A percentile compares a stretch with the other conserved stretches of the same genome.
Evolutionary conservation across 2,113 vertebrate species (phyloP).

Genomic region (Saccopteryx bilineata): DNA sequence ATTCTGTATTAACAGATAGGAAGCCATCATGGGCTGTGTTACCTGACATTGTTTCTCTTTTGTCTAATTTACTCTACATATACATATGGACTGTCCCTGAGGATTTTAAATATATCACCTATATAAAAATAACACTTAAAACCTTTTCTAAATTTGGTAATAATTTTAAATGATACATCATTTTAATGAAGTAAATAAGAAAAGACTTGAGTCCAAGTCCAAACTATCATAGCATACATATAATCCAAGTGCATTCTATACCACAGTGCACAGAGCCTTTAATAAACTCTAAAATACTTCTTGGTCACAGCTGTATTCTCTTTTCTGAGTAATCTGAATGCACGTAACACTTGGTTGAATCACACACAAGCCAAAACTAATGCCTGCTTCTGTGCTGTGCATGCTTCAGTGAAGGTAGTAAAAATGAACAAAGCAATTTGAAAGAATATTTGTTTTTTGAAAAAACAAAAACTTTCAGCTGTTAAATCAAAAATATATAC

Average conservation of each 20-base stretch:
- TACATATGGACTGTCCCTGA: neutral
- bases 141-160: neutral
- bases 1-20: neutral
- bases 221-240: neutral
- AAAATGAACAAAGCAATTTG: constrained; percentile 78
- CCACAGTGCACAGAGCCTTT: neutral
- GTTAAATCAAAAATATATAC: constrained; percentile 79
- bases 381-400: constrained; percentile 66
- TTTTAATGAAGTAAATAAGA: neutral
- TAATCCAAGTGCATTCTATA: neutral
- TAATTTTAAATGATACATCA: neutral
- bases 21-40: neutral
- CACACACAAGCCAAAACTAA: constrained; percentile 73
- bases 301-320: neutral
- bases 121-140: neutral
- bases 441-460: constrained; percentile 68
- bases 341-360: constrained; percentile 66
- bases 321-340: constrained; percentile 66
- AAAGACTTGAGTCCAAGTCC: neutral
- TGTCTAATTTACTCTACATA: neutral
- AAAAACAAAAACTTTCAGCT: constrained; percentile 35
- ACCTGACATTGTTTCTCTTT: neutral
- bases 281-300: constrained; percentile 58
- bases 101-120: neutral
- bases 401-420: constrained; percentile 78